Evolutionary conservation across 2,888 invertebrate genomes (phyloP).

Genomic region (Acrobasis repandana): DNA sequence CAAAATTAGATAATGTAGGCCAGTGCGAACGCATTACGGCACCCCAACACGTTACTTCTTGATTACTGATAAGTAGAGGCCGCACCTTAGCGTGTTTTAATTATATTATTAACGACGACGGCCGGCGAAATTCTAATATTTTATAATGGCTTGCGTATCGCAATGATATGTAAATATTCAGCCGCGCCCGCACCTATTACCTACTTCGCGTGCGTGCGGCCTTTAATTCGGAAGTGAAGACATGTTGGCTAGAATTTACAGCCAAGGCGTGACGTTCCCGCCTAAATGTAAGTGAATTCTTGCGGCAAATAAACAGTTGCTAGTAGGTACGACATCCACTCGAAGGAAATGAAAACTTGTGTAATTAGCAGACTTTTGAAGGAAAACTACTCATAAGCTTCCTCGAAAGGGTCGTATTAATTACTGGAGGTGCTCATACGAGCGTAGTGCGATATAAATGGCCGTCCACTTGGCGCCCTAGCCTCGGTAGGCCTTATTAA

Average conservation of each 20-base stretch:
- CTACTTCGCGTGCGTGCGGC: constrained; percentile 67
- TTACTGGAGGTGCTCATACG: constrained; percentile 76
- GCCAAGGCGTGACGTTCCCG: constrained; percentile 62
- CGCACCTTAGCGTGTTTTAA: constrained; percentile 81
- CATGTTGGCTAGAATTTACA: constrained; percentile 70
- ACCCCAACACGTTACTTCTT: constrained; percentile 55
- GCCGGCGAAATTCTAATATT: constrained; percentile 77
- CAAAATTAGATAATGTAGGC: constrained; percentile 32
- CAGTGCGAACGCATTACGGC: constrained; percentile 34
- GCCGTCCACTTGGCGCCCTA: constrained; percentile 80
- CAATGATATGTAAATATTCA: constrained; percentile 82
- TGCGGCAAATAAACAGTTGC: constrained; percentile 53
- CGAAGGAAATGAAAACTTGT: constrained; percentile 52
- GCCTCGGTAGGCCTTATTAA: constrained; percentile 77
- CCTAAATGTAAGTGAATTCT: constrained; percentile 51
- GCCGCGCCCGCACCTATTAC: constrained; percentile 73
- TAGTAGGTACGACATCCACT: constrained; percentile 41
- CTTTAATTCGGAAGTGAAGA: constrained; percentile 78
- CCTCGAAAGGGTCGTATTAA: constrained; percentile 78
- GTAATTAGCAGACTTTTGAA: constrained; percentile 77
- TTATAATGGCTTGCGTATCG: constrained; percentile 77
- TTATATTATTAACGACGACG: constrained; percentile 81
- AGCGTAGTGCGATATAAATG: constrained; percentile 71
- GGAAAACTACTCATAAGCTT: constrained; percentile 82
- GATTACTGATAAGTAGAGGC: constrained; percentile 73